Percentiles rank a stretch among this genome's conserved stretches.
phyloP scores from a whole-genome alignment of 1,140 invertebrate species.

The Drosophila grimshawi region DNA sequence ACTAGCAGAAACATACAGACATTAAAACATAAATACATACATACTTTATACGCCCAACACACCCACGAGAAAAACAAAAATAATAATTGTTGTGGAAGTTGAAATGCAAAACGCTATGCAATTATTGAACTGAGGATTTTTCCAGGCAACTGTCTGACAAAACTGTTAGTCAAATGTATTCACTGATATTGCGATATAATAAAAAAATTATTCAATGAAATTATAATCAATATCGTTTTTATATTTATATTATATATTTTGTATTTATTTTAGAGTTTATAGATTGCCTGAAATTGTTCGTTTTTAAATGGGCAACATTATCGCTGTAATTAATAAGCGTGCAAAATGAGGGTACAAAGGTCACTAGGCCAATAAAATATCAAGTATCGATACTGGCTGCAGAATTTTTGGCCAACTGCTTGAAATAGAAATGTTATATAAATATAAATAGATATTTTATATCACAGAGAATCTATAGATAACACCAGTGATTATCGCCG shows the following conservation, averaged over 20 bases:
- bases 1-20: not conserved
- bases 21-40: conserved; percentile 22
- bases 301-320: too few species aligned
- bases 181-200: conserved; percentile 80
- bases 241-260: not conserved
- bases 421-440: too few species aligned
- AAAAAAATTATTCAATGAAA: conserved; percentile 73
- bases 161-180: conserved; percentile 74
- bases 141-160: conserved; percentile 64
- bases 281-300: too few species aligned
- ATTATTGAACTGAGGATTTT: conserved; percentile 67
- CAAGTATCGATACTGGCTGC: too few species aligned
- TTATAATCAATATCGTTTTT: conserved; percentile 7
- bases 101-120: conserved; percentile 45
- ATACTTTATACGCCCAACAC: conserved; percentile 10
- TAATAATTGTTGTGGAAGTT: conserved; percentile 22
- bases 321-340: too few species aligned
- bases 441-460: too few species aligned
- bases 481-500: not conserved
- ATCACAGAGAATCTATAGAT: not conserved
- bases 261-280: not conserved
- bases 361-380: not conserved
- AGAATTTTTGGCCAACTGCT: too few species aligned
- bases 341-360: not conserved
- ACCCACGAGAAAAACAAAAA: conserved; percentile 9